phyloP scores from a whole-genome alignment of 2,888 invertebrate genomes.

The Eutolmus rufibarbis region DNA sequence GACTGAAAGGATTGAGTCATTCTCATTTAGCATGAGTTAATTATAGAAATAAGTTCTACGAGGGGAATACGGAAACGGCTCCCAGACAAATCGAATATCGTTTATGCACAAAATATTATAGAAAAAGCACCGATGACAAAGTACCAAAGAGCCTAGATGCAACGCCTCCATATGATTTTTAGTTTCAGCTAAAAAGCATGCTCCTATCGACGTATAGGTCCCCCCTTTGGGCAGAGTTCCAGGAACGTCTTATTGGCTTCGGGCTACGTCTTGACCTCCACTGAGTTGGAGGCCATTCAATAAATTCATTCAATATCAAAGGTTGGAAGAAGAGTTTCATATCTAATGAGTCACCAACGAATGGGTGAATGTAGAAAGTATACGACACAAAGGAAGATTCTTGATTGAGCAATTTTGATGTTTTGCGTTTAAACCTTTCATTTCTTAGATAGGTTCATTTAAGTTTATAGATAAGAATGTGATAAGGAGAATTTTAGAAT shows the following conservation, averaged over 20 bases:
- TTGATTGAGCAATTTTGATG: background rate
- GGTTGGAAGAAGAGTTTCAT: background rate
- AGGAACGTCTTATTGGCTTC: background rate
- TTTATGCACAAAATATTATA: background rate
- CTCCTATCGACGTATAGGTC: background rate
- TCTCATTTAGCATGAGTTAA: background rate
- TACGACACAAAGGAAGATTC: background rate
- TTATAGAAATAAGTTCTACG: background rate
- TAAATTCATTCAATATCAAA: background rate
- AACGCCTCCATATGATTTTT: background rate
- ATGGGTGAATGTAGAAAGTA: background rate
- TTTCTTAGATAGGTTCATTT: background rate
- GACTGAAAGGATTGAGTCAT: background rate
- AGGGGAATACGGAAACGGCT: background rate
- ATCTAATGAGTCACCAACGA: background rate
- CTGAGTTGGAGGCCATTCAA: background rate
- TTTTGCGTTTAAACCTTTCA: background rate
- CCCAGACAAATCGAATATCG: background rate
- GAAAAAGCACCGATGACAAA: too few relatives aligned
- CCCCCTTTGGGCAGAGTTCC: background rate
- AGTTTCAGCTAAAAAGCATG: background rate
- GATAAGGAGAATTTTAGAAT: background rate
- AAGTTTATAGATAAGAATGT: background rate
- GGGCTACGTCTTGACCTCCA: background rate
- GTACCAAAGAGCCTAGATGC: background rate